These are phyloP conservation scores for Porphyrio hochstetteri DNA, from an alignment of 2,113 vertebrate species.

Conservation along the genomic window DNA sequence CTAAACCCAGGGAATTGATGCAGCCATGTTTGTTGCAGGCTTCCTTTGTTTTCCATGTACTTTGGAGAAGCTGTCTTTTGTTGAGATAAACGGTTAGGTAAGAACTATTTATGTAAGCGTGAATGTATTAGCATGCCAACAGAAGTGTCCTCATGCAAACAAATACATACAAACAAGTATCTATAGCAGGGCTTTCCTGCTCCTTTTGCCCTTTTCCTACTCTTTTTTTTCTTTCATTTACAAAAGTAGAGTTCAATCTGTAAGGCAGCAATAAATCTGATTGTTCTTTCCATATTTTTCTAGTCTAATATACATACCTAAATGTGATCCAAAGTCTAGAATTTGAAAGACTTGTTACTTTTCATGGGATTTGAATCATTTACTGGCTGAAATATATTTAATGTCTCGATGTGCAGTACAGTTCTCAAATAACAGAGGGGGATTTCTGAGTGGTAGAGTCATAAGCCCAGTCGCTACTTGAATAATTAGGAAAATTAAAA, in stretches of 20 bases:
- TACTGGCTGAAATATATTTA: not conserved
- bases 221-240: not conserved
- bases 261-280: not conserved
- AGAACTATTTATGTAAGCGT: not conserved
- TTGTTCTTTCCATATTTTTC: not conserved
- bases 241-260: not conserved
- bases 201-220: not conserved
- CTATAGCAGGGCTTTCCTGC: not conserved
- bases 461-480: not conserved
- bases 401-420: not conserved
- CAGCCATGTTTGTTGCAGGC: not conserved
- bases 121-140: not conserved
- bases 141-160: not conserved
- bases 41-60: not conserved
- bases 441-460: not conserved
- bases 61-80: not conserved
- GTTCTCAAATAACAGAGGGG: not conserved
- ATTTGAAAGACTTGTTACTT: not conserved
- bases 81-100: fast-evolving
- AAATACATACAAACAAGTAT: not conserved
- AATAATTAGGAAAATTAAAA: not conserved
- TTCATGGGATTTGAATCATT: not conserved
- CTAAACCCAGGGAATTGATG: not conserved
- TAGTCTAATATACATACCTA: not conserved
- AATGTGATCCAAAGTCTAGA: not conserved